Evolutionary conservation across 2,888 invertebrate genomes (phyloP).

Genomic region (Scelioninae gen. 1): DNA sequence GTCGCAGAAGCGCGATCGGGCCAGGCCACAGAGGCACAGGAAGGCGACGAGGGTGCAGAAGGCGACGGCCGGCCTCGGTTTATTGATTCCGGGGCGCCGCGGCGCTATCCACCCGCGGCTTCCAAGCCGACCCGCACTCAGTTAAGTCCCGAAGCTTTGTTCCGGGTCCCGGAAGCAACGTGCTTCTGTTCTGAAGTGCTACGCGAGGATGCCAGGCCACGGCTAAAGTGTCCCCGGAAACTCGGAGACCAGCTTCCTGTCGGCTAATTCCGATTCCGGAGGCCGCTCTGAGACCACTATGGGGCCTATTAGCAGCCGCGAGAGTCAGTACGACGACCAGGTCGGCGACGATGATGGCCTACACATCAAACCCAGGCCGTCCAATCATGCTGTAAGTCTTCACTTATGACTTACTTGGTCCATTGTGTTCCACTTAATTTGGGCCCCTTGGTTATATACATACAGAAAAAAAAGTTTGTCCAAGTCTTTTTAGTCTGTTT

Average conservation of each 20-base stretch:
- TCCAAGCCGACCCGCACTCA: constrained; percentile 74
- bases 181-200: background rate
- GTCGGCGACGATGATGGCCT: constrained; percentile 82
- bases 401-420: too few species aligned
- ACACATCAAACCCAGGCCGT: constrained; percentile 79
- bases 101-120: constrained; percentile 83
- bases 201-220: constrained; percentile 47
- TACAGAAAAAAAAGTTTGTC: too few species aligned
- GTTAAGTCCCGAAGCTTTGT: constrained; percentile 42
- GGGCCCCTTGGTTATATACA: too few species aligned
- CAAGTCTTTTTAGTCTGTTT: too few species aligned
- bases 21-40: constrained; percentile 78
- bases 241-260: constrained; percentile 12
- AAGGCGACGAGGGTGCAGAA: constrained; percentile 79
- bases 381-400: constrained; percentile 77
- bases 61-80: constrained; percentile 83
- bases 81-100: constrained; percentile 84
- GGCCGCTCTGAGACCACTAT: constrained; percentile 74
- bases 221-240: constrained; percentile 33
- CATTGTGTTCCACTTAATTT: too few species aligned
- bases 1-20: constrained; percentile 76
- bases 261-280: constrained; percentile 39
- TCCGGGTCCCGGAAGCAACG: constrained; percentile 5
- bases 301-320: constrained; percentile 82
- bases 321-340: constrained; percentile 81